Evolutionary conservation across 1,140 invertebrate genomes (phyloP).

Genomic region (Proales similis): DNA sequence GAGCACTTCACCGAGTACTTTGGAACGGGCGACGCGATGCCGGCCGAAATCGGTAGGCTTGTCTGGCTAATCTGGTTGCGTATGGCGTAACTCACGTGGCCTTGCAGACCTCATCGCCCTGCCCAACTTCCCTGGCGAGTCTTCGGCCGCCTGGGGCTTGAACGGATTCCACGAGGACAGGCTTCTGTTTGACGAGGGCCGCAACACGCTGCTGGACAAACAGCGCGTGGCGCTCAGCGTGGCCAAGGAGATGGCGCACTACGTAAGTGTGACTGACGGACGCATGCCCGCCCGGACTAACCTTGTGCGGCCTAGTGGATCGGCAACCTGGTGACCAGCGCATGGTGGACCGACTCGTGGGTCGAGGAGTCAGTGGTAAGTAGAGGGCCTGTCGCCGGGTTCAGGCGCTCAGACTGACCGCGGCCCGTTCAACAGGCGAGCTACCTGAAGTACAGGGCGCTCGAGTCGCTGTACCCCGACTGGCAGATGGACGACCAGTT

Average conservation of each 20-base stretch:
- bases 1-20: constrained; percentile 2
- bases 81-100: no score
- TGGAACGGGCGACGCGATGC: background rate
- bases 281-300: background rate
- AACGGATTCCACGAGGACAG: constrained; percentile 74
- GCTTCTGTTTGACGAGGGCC: constrained; percentile 63
- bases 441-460: constrained; percentile 43
- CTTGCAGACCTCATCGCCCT: constrained; percentile 76
- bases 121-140: constrained; percentile 85
- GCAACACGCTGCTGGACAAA: constrained; percentile 9
- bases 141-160: constrained; percentile 92
- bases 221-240: constrained; percentile 64
- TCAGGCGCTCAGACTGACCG: no score
- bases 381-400: no score
- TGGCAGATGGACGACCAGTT: constrained; percentile 61
- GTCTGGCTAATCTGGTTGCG: no score
- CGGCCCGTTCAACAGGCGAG: no score
- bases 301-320: constrained; percentile 56
- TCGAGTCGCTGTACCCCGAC: constrained; percentile 63
- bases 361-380: constrained; percentile 55
- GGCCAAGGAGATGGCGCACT: constrained; percentile 74
- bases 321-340: constrained; percentile 70
- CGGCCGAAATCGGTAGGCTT: constrained; percentile 21
- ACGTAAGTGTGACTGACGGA: constrained; percentile 37
- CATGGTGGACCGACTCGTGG: constrained; percentile 56